These are phyloP conservation scores for Micoletzkya japonica DNA, from an alignment of 2,888 invertebrate species.

Conservation along the genomic window DNA sequence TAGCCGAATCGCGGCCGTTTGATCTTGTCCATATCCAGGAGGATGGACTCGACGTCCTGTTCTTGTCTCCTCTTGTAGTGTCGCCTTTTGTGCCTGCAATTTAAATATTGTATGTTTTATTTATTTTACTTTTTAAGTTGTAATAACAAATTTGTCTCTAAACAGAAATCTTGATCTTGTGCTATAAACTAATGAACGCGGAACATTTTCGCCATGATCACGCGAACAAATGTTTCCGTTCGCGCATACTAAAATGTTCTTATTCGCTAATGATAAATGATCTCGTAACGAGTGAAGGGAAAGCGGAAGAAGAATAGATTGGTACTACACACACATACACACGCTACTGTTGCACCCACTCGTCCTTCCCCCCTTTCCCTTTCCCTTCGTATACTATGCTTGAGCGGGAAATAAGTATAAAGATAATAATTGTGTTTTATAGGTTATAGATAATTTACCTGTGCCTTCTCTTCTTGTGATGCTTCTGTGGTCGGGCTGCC, in stretches of 20 bases:
- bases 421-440: too few species aligned
- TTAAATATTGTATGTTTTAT: background rate
- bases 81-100: conserved; percentile 27
- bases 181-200: background rate
- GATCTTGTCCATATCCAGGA: conserved; percentile 21
- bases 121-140: background rate
- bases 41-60: conserved; percentile 23
- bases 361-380: too few species aligned
- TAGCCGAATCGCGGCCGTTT: conserved; percentile 28
- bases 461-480: conserved; percentile 30
- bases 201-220: too few species aligned
- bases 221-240: too few species aligned
- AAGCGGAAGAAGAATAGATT: too few species aligned
- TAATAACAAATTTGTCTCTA: background rate
- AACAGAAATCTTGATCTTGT: background rate
- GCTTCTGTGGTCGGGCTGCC: conserved; percentile 21
- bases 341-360: too few species aligned
- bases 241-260: too few species aligned
- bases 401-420: too few species aligned
- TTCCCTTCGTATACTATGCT: too few species aligned
- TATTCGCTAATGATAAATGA: background rate
- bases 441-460: conserved; percentile 31
- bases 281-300: too few species aligned
- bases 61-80: conserved; percentile 9
- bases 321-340: too few species aligned